Conservation (phyloP, 2,797 vertebrate genomes). For the Oceanodroma leucorhoa region DNA sequence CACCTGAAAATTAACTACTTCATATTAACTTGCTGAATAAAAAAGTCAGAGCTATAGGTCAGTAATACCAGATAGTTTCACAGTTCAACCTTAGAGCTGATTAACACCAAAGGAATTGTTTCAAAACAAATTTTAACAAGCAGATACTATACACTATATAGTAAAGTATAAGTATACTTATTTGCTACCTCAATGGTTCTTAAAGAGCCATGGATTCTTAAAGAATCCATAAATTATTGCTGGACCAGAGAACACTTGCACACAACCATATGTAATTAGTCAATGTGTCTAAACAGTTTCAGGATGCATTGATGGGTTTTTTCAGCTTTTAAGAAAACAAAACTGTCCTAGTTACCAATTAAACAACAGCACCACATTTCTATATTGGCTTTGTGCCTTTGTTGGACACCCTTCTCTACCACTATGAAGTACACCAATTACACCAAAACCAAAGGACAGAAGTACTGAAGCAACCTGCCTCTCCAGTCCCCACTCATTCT, state of each 20-base stretch:
- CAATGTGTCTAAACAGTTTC: neutral
- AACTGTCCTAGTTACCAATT: neutral
- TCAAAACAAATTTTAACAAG: neutral
- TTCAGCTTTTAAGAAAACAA: neutral
- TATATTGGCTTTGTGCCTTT: neutral
- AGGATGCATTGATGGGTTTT: neutral
- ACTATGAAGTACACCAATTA: neutral
- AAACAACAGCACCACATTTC: neutral
- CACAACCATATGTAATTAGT: neutral
- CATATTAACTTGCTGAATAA: neutral
- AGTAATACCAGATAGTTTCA: neutral
- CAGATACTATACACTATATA: neutral
- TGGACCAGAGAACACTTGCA: neutral
- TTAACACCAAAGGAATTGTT: neutral
- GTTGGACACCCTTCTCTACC: neutral
- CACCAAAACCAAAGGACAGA: neutral
- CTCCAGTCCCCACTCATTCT: neutral
- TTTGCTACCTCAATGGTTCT: neutral
- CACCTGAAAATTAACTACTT: neutral
- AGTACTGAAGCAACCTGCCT: neutral
- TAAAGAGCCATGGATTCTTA: neutral
- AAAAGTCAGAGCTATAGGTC: neutral
- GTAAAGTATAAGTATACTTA: neutral
- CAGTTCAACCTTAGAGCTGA: neutral
- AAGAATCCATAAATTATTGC: neutral